phyloP scores from a whole-genome alignment of 1,140 invertebrate species.

The Ganaspis sp. region DNA sequence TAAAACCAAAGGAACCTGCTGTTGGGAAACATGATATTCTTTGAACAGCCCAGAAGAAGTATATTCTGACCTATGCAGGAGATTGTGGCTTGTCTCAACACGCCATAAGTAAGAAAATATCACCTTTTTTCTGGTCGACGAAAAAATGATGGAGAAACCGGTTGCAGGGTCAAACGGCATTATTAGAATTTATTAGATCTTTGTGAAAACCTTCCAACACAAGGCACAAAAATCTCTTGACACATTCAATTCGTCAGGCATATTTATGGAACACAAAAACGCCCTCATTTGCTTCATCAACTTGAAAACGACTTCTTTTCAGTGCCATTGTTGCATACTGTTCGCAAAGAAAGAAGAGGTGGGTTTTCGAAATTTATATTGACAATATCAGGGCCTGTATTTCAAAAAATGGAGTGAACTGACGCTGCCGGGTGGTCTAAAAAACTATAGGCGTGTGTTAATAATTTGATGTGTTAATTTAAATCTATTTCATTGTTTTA shows the following conservation, averaged over 20 bases:
- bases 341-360: background rate
- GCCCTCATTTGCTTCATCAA: constrained; percentile 11
- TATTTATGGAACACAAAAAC: constrained; percentile 18
- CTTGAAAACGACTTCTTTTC: background rate
- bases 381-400: no score
- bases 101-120: constrained; percentile 58
- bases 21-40: constrained; percentile 17
- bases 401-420: no score
- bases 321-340: background rate
- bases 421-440: no score
- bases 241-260: constrained; percentile 25
- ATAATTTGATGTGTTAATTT: no score
- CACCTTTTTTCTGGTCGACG: constrained; percentile 50
- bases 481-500: no score
- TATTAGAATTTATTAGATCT: constrained; percentile 30
- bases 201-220: background rate
- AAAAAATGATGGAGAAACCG: background rate
- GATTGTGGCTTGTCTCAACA: constrained; percentile 43
- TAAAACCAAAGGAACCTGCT: background rate
- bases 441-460: no score
- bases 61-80: constrained; percentile 43
- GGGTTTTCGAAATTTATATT: background rate
- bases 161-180: background rate
- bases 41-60: background rate
- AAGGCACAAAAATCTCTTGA: background rate